Conservation (phyloP, 2,113 vertebrate genomes). For the Gymnarchus niloticus region DNA sequence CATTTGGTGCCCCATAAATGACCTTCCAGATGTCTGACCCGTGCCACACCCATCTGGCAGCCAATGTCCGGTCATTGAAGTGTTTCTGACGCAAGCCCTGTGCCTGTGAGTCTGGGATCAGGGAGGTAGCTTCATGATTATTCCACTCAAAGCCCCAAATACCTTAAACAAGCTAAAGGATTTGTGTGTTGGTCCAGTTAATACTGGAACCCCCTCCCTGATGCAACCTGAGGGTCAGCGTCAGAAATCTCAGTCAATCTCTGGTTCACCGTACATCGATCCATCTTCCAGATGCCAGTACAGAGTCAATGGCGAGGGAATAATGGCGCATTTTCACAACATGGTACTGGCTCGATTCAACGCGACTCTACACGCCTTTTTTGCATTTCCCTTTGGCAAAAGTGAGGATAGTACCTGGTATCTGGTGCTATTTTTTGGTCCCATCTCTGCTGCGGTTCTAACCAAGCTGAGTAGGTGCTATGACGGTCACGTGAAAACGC, state of each 20-base stretch:
- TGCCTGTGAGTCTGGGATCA: neutral
- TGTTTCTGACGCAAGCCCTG: neutral
- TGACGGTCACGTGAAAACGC: too few relatives aligned
- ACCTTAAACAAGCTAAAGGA: neutral
- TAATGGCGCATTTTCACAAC: too few relatives aligned
- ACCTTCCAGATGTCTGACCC: neutral
- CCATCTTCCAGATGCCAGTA: neutral
- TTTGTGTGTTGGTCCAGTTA: constrained; percentile 1
- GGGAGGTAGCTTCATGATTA: neutral
- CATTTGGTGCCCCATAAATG: neutral
- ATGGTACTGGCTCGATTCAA: too few relatives aligned
- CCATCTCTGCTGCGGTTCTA: too few relatives aligned
- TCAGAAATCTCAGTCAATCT: neutral
- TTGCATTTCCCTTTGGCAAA: too few relatives aligned
- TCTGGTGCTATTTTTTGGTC: too few relatives aligned
- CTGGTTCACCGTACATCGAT: neutral
- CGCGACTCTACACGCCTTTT: too few relatives aligned
- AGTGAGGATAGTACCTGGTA: too few relatives aligned
- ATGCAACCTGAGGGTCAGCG: neutral
- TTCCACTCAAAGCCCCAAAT: neutral
- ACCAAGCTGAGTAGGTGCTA: too few relatives aligned
- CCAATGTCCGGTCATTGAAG: neutral
- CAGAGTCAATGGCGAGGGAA: too few relatives aligned
- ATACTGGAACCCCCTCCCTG: neutral
- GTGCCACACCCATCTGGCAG: neutral